Conservation (phyloP, 1,140 invertebrate species). For the Acromyrmex echinatior region DNA sequence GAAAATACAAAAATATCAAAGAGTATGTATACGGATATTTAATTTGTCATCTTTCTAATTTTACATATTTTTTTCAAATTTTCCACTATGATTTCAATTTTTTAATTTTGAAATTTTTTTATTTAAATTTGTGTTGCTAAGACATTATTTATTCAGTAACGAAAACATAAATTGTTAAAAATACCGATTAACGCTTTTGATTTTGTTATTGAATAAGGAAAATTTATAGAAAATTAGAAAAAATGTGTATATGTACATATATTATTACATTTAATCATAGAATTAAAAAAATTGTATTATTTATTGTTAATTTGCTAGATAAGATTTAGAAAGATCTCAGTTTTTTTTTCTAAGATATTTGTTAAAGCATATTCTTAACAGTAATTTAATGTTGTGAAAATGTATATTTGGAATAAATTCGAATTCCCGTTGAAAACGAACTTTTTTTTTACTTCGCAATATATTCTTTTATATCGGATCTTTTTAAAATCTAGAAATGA, state of each 20-base stretch:
- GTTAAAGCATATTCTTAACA: neutral
- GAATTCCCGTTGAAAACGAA: neutral
- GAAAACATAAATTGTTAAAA: neutral
- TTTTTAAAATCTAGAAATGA: constrained; percentile 1
- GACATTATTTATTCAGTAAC: neutral
- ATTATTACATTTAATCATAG: neutral
- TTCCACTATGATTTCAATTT: neutral
- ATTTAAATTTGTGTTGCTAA: constrained; percentile 1
- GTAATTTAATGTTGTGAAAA: neutral
- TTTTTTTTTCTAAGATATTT: neutral
- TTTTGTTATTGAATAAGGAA: neutral
- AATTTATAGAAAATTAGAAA: neutral
- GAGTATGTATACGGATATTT: neutral
- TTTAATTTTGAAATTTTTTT: neutral
- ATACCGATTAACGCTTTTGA: neutral
- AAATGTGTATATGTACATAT: neutral
- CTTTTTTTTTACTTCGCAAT: neutral
- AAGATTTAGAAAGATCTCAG: constrained; percentile 16
- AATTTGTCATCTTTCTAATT: neutral
- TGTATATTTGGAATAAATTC: neutral
- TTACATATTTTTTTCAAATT: neutral
- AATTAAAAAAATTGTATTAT: neutral
- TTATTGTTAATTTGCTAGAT: neutral
- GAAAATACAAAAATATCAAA: constrained; percentile 22
- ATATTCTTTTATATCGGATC: neutral